A percentile compares a stretch with the other conserved stretches of the same genome.
Conservation (phyloP, 2,113 vertebrate species). For the Anguilla japonica region DNA sequence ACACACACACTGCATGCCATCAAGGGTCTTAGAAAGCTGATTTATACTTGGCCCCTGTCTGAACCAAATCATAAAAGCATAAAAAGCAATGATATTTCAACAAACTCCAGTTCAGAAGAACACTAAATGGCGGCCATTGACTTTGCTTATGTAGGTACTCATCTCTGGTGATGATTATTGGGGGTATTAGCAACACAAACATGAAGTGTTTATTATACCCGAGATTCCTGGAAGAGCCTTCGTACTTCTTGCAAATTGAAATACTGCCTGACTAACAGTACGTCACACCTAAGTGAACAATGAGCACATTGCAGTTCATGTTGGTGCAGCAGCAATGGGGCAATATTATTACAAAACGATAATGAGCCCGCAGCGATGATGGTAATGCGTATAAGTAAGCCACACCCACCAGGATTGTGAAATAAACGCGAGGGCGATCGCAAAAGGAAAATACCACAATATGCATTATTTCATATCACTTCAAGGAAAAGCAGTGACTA, state of each 20-base stretch:
- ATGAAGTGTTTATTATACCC: not conserved
- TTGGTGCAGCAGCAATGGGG: conserved; percentile 33
- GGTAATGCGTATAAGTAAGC: conserved; percentile 45
- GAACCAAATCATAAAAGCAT: not conserved
- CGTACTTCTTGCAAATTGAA: not conserved
- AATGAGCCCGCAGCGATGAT: conserved; percentile 41
- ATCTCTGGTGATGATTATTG: not conserved
- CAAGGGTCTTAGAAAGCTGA: too few relatives aligned
- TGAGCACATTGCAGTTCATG: conserved; percentile 17
- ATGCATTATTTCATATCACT: too few relatives aligned
- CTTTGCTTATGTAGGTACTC: not conserved
- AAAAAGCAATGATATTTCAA: not conserved
- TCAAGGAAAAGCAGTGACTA: too few relatives aligned
- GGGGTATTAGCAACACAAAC: too few relatives aligned
- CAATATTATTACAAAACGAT: conserved; percentile 36
- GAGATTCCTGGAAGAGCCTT: not conserved
- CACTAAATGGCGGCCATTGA: not conserved
- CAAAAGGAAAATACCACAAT: conserved; percentile 30
- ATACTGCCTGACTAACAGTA: conserved; percentile 18
- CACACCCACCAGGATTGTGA: conserved; percentile 43
- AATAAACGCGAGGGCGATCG: conserved; percentile 49
- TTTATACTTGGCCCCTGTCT: not conserved
- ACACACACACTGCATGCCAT: not conserved
- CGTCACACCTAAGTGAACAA: conserved; percentile 24
- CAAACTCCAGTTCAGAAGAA: not conserved